Base-by-base conservation (phyloP, 2,797 vertebrate genomes). In the Sebastes jordani region DNA sequence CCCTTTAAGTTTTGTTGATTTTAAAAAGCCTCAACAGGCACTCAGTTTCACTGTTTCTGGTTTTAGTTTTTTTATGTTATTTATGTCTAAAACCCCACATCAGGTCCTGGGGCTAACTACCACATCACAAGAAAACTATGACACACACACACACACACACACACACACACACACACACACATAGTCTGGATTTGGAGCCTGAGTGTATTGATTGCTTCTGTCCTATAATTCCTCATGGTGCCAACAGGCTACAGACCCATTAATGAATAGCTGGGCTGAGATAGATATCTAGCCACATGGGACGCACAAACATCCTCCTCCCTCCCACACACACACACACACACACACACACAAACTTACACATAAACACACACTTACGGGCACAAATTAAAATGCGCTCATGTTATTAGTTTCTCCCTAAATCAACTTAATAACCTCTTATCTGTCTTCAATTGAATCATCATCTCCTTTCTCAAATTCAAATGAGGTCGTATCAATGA, bases 191-290 rank as follows among this genome's bases (percentile, higher is more conserved):
- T 71, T 71, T 82, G 71, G 60, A 86, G 76, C 61, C 74, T 78
- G 60, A 63, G 56, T 75, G 65, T 91, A 91, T 92, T 86, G 88
- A 91, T 93, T 88, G 68, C 78, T 71, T 84, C 74, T 84, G 42
- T 89, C 61, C 80, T 81, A 82, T 85, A 84, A 91, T 90, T 91
- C 80, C 67, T 85, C 66, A 54, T 73, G 86, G 82, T 86, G 87
- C 86, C 92, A 91, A 68, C 73, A 69, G 82, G 83, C 85, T 90
- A 81, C 87, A 87, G 86, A 78, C 61, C 80, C 63, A 88, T 89
- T 90, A 90, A 90, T 86, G 82, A 91, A 85, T 83, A 83, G 80
- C 71, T 81, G 54, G 75, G 66, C 58, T 78, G 64, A 89, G 87
- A 89, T 87, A 82, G 88, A 91, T 84, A 88, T 88, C 81, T 66